Conservation (phyloP, 2,888 invertebrate genomes). For the Andrena haemorrhoa region DNA sequence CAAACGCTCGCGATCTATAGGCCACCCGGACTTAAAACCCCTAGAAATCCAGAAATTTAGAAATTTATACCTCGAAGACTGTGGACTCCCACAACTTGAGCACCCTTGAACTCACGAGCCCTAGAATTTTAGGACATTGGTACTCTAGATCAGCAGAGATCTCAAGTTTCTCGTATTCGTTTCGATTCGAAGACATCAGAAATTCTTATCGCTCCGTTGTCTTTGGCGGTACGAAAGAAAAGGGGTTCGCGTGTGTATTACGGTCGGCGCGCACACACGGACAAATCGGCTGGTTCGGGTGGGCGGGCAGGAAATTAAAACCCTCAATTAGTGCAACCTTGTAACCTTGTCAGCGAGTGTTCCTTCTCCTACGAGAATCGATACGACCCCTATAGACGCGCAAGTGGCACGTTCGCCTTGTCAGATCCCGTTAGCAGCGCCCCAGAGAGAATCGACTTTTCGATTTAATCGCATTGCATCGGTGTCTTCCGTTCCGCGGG, state of each 20-base stretch:
- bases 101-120: background rate
- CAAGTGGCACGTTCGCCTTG: conserved; percentile 55
- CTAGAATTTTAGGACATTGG: background rate
- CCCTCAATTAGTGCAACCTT: conserved; percentile 75
- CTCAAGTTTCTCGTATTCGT: background rate
- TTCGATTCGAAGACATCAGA: background rate
- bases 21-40: too few species aligned
- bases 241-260: conserved; percentile 42
- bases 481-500: conserved; percentile 47
- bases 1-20: too few species aligned
- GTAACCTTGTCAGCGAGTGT: conserved; percentile 74
- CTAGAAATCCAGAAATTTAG: background rate
- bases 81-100: background rate
- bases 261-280: conserved; percentile 38
- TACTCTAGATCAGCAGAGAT: background rate
- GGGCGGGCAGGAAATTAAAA: conserved; percentile 75
- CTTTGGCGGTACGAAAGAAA: background rate
- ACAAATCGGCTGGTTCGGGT: conserved; percentile 61
- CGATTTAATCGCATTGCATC: conserved; percentile 58
- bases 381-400: conserved; percentile 57
- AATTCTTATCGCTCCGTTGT: background rate
- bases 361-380: conserved; percentile 68
- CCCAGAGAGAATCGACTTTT: conserved; percentile 52
- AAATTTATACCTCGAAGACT: background rate
- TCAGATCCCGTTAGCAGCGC: conserved; percentile 56